Evolutionary conservation across 2,888 invertebrate genomes (phyloP).

Genomic region (Amblyteles armatorius): DNA sequence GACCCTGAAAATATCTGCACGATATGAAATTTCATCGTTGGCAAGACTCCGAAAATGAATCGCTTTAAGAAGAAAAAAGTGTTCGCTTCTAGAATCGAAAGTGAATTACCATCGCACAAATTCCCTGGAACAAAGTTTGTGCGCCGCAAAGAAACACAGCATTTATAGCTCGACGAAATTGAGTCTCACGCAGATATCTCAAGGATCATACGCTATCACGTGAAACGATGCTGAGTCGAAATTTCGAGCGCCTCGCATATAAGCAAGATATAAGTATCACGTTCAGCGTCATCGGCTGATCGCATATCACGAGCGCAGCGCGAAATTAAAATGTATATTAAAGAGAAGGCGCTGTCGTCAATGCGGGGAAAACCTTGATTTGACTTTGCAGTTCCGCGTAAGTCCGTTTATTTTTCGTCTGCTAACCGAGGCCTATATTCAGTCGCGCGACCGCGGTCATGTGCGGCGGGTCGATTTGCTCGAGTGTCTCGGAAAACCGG

Average conservation of each 20-base stretch:
- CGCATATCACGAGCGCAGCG: neutral
- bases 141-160: too few species aligned
- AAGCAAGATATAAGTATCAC: neutral
- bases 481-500: conserved; percentile 2
- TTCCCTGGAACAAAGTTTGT: too few species aligned
- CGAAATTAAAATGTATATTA: neutral
- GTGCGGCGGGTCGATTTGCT: neutral
- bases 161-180: too few species aligned
- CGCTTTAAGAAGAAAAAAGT: too few species aligned
- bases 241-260: neutral
- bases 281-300: neutral
- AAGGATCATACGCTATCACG: neutral
- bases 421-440: neutral
- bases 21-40: too few species aligned
- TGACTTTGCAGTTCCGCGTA: neutral
- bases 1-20: too few species aligned
- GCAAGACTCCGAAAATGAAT: too few species aligned
- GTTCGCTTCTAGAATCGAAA: too few species aligned
- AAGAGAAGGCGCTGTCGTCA: conserved; percentile 26
- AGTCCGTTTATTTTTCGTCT: conserved; percentile 16
- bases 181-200: too few species aligned
- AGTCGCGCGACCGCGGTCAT: conserved; percentile 13
- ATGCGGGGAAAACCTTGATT: neutral
- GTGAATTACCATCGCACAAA: too few species aligned
- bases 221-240: neutral